phyloP scores from a whole-genome alignment of 2,888 invertebrate genomes.

The Hanleya hanleyi region DNA sequence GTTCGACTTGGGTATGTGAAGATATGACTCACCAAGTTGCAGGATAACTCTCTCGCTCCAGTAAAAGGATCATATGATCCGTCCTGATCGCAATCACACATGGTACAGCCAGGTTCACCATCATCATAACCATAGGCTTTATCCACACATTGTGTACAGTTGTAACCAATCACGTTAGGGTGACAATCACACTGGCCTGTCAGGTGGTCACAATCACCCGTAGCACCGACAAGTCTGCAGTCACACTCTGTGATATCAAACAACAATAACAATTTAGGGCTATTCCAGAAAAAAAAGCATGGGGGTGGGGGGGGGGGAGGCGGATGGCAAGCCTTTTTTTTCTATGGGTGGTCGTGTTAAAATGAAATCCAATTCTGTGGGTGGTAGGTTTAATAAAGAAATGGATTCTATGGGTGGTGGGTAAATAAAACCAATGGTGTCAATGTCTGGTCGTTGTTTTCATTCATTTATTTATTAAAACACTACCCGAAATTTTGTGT shows the following conservation, averaged over 20 bases:
- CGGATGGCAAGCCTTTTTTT: too few species aligned
- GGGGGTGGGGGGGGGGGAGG: too few species aligned
- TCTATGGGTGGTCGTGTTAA: too few species aligned
- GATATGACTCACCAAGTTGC: constrained; percentile 45
- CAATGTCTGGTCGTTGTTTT: too few species aligned
- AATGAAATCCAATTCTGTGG: too few species aligned
- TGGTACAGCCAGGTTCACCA: constrained; percentile 44
- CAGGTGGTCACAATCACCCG: constrained; percentile 46
- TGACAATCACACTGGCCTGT: constrained; percentile 52
- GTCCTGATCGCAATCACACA: constrained; percentile 42
- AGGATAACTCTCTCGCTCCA: too few species aligned
- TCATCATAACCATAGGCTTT: constrained; percentile 45
- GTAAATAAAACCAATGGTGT: too few species aligned
- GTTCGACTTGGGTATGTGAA: too few species aligned
- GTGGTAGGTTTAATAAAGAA: too few species aligned
- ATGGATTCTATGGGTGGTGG: too few species aligned
- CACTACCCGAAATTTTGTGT: too few species aligned
- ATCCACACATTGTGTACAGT: constrained; percentile 44
- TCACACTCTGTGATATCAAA: constrained; percentile 28
- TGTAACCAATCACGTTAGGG: constrained; percentile 40
- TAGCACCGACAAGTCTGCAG: constrained; percentile 35
- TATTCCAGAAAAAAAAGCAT: constrained; percentile 4
- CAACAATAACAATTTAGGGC: neutral
- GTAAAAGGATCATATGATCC: constrained; percentile 32
- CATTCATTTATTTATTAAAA: too few species aligned